phyloP scores from a whole-genome alignment of 2,888 invertebrate species.

The Plusia festucae region DNA sequence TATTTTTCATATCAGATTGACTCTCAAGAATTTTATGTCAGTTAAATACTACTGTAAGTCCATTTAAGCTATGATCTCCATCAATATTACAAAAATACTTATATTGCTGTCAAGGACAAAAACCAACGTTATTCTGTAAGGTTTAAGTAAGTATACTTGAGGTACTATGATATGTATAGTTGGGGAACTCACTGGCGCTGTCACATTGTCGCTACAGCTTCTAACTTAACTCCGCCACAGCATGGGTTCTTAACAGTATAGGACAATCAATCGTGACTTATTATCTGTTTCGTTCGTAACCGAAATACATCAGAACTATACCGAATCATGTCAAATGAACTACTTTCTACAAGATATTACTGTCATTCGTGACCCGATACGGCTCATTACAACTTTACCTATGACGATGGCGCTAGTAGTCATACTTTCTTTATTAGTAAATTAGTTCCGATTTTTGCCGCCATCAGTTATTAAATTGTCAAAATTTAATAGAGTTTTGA shows the following conservation, averaged over 20 bases:
- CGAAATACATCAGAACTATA: conserved; percentile 76
- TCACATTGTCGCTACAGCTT: conserved; percentile 45
- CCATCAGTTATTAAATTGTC: conserved; percentile 43
- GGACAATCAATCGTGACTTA: conserved; percentile 84
- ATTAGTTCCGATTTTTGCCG: conserved; percentile 49
- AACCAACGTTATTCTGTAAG: no score
- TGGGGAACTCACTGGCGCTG: conserved; percentile 1
- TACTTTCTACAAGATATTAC: conserved; percentile 80
- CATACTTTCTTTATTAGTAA: conserved; percentile 33
- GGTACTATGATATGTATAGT: neutral
- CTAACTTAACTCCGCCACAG: conserved; percentile 62
- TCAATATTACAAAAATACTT: no score
- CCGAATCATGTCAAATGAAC: conserved; percentile 80
- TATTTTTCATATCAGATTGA: no score
- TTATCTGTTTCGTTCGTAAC: conserved; percentile 70
- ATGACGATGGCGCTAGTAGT: conserved; percentile 54
- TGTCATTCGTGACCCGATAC: conserved; percentile 74
- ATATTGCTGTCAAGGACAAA: no score
- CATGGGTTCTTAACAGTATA: conserved; percentile 64
- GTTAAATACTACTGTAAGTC: no score
- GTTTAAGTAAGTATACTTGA: neutral
- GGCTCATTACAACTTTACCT: conserved; percentile 58
- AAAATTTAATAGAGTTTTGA: conserved; percentile 38
- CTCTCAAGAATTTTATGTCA: no score
- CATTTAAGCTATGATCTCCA: no score